Base-by-base conservation (phyloP, 2,113 vertebrate genomes). In the Electrona antarctica region DNA sequence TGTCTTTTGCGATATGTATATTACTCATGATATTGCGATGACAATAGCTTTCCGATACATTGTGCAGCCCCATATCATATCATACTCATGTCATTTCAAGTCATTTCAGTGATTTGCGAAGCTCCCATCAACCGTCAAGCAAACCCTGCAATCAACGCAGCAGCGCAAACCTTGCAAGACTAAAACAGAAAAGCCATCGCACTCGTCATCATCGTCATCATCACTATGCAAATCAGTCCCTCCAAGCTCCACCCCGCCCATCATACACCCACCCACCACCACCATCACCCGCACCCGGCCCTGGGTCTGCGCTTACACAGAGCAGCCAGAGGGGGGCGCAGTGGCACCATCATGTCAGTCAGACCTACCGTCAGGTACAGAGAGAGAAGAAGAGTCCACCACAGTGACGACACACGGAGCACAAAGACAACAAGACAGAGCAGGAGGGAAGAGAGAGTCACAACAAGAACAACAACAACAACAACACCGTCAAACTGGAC, bases 381-480 rank as follows among this genome's bases (percentile, higher is more conserved):
- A 81, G 33, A 41, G 33, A 41, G 33, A 41, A 41, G 33, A 41
- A 41, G 33, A 85, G 90, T 93, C 92, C 92, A 91, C 89, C 88
- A 92, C 91, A 93, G 92, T 93, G 92, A 93, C 92, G 92, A 93
- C 91, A 93, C 89, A 93, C 87, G 91, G 85, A 90, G 90, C 92
- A 93, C 92, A 90, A 93, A 93, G 89, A 92, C 90, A 93, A 88
- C 90, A 92, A 82, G 89, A 73, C 78, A 88, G 80, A 52, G 2
- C 50, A 41, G 33, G 3, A 41, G 33, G 5, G 33, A 41, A 41
- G 33, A 41, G 33, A 41, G 33, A 41, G 33, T 41, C 33, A 41
- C 33, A 41, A 41, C 33, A 41, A 41, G 33, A 21, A 41, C 33
- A 41, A 41, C 33, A 21, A 4, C 2, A 4, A 33, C 2, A 33